Base-by-base conservation (phyloP, 1,140 invertebrate species). In the Hylyphantes graminicola region DNA sequence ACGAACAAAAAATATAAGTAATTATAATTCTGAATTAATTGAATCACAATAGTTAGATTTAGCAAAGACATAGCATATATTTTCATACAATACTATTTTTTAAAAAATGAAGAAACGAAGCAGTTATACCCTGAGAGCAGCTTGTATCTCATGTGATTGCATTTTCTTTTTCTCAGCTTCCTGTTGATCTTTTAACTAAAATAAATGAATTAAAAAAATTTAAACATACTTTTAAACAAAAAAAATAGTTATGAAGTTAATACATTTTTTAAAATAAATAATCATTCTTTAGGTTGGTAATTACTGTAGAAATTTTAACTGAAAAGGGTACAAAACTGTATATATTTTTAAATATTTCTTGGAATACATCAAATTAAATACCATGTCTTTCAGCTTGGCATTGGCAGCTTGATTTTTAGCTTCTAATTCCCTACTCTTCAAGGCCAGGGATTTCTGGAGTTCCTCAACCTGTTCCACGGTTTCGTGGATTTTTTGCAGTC, bases 381-480 rank as follows among this genome's bases (percentile, higher is more conserved):
- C 95, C 98, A 99, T 99, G 89, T 99, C 97, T 87, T 97, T 94
- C 13, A 99, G 91, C 91, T 99, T 99, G 0, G 95, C 94, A 91
- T 99, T 99, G 21, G 98, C 98, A 12, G 97, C 96, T 88, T 97
- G 96, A 89, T 99, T 99, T 91, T 99, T 99, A n/a, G 96, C 95
- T 92, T 98, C 96, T 55, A 99, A 90, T 91, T 99, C 97, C 91
- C 96, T 93, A 75, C 95, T 96, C 91, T 99, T 99, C 3, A 99
- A 94, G 70, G 97, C 97, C 64, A 99, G 92, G 86, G 97, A 98
- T 90, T 98, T 98, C 88, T 99, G 98, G 93, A 99, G 96, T 90
- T 99, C 98, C 90, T 99, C 98, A 5, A 99, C 98, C 90, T 99
- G 98, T 88, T 99, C 97, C 1, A 99, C 97, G 51, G 98, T 99